Evolutionary conservation across 92 coral and sea anemone species (phyloP).

Genomic region (Ricordea florida): DNA sequence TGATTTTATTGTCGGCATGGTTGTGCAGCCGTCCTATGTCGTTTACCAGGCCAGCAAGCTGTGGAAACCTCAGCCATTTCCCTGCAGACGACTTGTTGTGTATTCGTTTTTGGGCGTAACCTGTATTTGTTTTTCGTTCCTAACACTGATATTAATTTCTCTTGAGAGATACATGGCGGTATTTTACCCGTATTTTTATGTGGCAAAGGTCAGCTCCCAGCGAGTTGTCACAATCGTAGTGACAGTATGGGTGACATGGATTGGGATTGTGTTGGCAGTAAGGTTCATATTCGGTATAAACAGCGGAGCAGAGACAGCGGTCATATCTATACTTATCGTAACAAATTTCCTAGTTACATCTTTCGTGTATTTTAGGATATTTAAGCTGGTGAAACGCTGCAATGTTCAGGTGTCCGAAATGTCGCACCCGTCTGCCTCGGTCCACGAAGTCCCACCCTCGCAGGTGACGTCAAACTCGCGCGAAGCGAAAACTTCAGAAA

Average conservation of each 20-base stretch:
- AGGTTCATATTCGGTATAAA: slow-evolving; percentile 66
- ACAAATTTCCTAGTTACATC: slow-evolving; percentile 42
- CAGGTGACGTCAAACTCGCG: slow-evolving; percentile 15
- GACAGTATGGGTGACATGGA: slow-evolving; percentile 53
- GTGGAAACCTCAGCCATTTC: slow-evolving; percentile 19
- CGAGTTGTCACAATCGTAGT: slow-evolving; percentile 20
- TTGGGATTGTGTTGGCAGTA: slow-evolving; percentile 22
- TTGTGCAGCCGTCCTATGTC: slow-evolving; percentile 75
- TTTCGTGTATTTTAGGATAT: slow-evolving; percentile 62
- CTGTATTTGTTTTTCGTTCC: slow-evolving; percentile 72
- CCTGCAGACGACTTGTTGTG: slow-evolving; percentile 59
- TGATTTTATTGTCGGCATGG: slow-evolving; percentile 58
- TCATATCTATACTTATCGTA: slow-evolving; percentile 55
- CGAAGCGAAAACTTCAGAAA: slow-evolving; percentile 53
- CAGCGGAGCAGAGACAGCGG: slow-evolving; percentile 37
- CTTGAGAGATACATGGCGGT: slow-evolving; percentile 73
- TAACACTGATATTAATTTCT: slow-evolving; percentile 70
- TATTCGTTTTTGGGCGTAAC: slow-evolving; percentile 65
- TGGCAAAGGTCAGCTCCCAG: slow-evolving; percentile 29
- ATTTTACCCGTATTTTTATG: slow-evolving; percentile 72
- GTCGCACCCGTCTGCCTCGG: slow-evolving; percentile 4
- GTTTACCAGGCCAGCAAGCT: slow-evolving; percentile 75
- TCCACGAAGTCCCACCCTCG: neutral
- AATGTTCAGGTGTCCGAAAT: slow-evolving; percentile 28
- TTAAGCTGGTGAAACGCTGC: slow-evolving; percentile 44